phyloP scores from a whole-genome alignment of 2,888 invertebrate species.

The Acrocyrtus sp. region DNA sequence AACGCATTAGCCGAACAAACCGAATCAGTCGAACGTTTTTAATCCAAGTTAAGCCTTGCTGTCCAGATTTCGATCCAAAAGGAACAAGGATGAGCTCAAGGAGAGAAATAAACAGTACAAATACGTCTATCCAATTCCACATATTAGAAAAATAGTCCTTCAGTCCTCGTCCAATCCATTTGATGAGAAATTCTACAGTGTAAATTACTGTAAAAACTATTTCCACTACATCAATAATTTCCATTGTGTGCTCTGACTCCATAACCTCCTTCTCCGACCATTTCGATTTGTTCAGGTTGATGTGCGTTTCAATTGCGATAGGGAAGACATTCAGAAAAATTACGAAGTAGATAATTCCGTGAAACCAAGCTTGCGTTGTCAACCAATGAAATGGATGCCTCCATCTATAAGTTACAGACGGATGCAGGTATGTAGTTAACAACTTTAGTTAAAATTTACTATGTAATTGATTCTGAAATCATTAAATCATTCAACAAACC shows the following conservation, averaged over 20 bases:
- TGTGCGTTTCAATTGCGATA: constrained; percentile 65
- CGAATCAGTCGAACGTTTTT: constrained; percentile 69
- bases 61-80: constrained; percentile 66
- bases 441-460: no score
- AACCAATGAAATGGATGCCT: constrained; percentile 50
- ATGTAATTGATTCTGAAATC: no score
- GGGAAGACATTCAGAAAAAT: constrained; percentile 62
- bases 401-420: no score
- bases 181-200: constrained; percentile 54
- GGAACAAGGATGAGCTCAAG: constrained; percentile 66
- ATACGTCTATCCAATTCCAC: constrained; percentile 73
- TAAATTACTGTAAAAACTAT: constrained; percentile 50
- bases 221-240: constrained; percentile 39
- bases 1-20: constrained; percentile 67
- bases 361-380: constrained; percentile 67
- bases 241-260: constrained; percentile 9
- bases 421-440: not conserved
- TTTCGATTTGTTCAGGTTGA: constrained; percentile 62
- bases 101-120: constrained; percentile 70
- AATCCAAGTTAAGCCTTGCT: constrained; percentile 65
- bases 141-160: constrained; percentile 69
- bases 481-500: no score
- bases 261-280: not conserved
- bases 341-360: constrained; percentile 64
- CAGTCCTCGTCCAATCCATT: constrained; percentile 56